Base-by-base conservation (phyloP, 2,113 vertebrate species). In the Struthidea cinerea region DNA sequence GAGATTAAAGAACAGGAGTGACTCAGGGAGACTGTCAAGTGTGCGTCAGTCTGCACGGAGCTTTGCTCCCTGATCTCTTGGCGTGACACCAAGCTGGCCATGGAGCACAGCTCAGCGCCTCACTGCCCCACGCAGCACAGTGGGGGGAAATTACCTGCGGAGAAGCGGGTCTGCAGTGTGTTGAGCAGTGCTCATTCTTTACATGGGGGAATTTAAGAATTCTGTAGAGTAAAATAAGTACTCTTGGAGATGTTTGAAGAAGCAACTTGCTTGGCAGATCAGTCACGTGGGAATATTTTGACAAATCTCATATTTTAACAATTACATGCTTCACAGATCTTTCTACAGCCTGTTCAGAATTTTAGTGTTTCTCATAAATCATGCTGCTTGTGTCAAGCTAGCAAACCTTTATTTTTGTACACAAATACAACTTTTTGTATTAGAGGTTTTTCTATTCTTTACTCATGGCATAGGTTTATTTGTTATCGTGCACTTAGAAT, bases 81-180 rank as follows among this genome's bases (percentile, higher is more conserved):
- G 37, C 2, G 0, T 44, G 73, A 22, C 56, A 11, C 68, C 52
- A 30, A 18, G 65, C 81, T 70, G 92, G n/a, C 63, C 16, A 1
- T 1, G 41, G 19, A 46, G 16, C 13, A 1, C 52, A 30, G 81
- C 83, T 63, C 32, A 12, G 69, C 1, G 1, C n/a, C 83, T 88
- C 4, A 0, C 63, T 75, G 82, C 4, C 6, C 65, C 2, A 1
- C 0, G 2, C 52, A 11, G 17, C 20, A 13, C 0, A 0, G 13
- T 7, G 6, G 37, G 37, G 70, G 57, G 55, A n/a, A 56, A 21
- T 63, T 4, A 37, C 41, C 35, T 0, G 3, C 12, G 23, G 6
- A 22, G 11, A 30, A 44, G 24, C 7, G 21, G 22, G 35, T 9
- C 16, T 50, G 41, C 2, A 0, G 14, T 9, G 0, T 18, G 10